Evolutionary conservation across 2,797 vertebrate species (phyloP).

Genomic region (Rhincodon typus): DNA sequence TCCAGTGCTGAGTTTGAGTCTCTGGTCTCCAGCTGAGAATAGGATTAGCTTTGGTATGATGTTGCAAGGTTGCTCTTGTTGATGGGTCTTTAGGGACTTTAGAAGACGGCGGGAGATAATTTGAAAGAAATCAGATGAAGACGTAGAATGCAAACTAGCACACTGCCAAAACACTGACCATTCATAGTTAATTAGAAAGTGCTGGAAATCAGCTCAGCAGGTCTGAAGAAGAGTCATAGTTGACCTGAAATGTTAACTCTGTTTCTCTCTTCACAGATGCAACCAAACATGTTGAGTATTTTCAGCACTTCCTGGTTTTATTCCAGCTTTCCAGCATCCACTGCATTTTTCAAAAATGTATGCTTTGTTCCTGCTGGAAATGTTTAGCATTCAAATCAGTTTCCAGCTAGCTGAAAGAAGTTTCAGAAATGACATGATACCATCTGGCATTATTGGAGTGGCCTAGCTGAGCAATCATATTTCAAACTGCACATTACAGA

Average conservation of each 20-base stretch:
- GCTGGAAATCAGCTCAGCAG: no score
- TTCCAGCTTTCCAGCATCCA: no score
- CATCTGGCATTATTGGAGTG: background rate
- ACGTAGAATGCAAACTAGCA: background rate
- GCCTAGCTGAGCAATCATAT: background rate
- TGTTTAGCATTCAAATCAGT: background rate
- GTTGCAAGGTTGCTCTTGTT: background rate
- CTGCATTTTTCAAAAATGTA: background rate
- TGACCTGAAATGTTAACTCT: no score
- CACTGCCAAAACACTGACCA: background rate
- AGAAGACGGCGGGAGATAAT: background rate
- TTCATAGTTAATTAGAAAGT: background rate
- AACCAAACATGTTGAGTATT: no score
- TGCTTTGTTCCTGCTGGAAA: background rate
- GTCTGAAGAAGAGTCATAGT: no score
- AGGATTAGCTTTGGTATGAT: background rate
- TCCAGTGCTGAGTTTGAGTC: background rate
- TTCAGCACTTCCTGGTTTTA: no score
- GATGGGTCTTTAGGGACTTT: background rate
- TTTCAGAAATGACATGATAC: background rate
- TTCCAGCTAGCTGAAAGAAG: background rate
- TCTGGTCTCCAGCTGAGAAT: background rate
- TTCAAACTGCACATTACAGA: background rate
- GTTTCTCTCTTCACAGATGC: no score
- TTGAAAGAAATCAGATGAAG: background rate